phyloP scores from a whole-genome alignment of 2,797 vertebrate genomes.

The Gallinago stenura region DNA sequence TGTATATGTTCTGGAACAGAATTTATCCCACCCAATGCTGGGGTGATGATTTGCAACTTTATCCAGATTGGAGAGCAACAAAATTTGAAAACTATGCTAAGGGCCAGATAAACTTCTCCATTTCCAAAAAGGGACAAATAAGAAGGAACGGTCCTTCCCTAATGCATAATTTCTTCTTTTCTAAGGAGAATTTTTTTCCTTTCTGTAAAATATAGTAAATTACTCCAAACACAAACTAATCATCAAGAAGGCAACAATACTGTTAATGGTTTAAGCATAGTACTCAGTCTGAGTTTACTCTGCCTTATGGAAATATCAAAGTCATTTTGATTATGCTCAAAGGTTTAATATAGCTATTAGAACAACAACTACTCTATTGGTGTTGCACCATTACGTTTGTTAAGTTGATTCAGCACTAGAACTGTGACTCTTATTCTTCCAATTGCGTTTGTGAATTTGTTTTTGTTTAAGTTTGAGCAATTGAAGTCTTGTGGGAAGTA shows the following conservation, averaged over 20 bases:
- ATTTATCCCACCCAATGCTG: neutral
- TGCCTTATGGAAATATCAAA: constrained; percentile 68
- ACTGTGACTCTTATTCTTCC: constrained; percentile 61
- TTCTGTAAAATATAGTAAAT: constrained; percentile 58
- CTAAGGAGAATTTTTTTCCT: neutral
- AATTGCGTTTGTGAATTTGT: constrained; percentile 33
- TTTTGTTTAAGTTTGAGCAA: constrained; percentile 71
- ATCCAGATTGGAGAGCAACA: constrained; percentile 25
- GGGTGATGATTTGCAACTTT: constrained; percentile 11
- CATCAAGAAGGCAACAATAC: constrained; percentile 68
- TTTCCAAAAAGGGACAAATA: constrained; percentile 68
- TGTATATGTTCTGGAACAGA: neutral
- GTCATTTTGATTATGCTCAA: constrained; percentile 57
- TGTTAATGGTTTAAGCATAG: constrained; percentile 54
- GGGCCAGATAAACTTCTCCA: constrained; percentile 59
- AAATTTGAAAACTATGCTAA: constrained; percentile 45
- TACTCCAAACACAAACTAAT: constrained; percentile 62
- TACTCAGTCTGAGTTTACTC: constrained; percentile 60
- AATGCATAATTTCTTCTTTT: constrained; percentile 57
- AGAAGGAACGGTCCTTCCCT: constrained; percentile 58
- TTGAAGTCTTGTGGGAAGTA: constrained; percentile 71
- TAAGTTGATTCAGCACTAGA: constrained; percentile 62
- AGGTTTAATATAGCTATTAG: constrained; percentile 70
- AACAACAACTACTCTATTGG: constrained; percentile 41
- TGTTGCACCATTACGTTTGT: constrained; percentile 38